Evolutionary conservation across 2,888 invertebrate genomes (phyloP), one percentile per base, ranked within the genome.

Genomic region (Alloscopus bannaensis): DNA sequence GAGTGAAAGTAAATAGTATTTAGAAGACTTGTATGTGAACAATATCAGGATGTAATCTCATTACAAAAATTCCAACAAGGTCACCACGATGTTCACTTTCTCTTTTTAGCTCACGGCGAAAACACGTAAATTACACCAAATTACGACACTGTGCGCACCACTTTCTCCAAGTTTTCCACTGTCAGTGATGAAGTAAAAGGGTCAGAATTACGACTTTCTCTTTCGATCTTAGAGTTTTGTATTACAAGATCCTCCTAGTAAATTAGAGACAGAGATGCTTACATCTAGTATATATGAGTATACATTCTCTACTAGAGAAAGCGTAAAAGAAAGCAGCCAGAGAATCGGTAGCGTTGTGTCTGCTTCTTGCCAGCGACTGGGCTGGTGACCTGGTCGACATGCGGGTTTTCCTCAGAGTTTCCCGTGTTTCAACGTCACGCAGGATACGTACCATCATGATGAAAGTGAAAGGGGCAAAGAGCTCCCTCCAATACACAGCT

Each of bases 351-450:
- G 75, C 68, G 75, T 75, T 75, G 75, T 75, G 75, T 75, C 75
- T 75, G 75, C 75, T 68, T 68, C 75, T 66, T 62, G 66, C 55
- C 70, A 81, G 66, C 77, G 77, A 81, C 81, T 81, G 81, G 52
- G 65, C 71, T 68, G 47, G 57, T 59, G 72, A 72, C 65, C 65
- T 65, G 72, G 66, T 52, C 52, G 55, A 71, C 81, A 62, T 77
- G 77, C 77, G 77, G 81, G 76, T 81, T 81, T 75, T 64, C 76
- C 62, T 76, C 64, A 52, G 62, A 66, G 18, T 24, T 69, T 40
- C 50, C 47, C 52, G 45, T 45, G 45, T 45, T 16, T 45, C n/a
- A n/a, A 55, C 22, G 20, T 22, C 16, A n/a, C 6, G 20, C 29
- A 52, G 24, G 45, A 50, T 50, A 3, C 18, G 47, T 6, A 68